Evolutionary conservation across 2,113 vertebrate species (phyloP), one percentile per base, ranked within the genome.

Genomic region (Oriolus oriolus): DNA sequence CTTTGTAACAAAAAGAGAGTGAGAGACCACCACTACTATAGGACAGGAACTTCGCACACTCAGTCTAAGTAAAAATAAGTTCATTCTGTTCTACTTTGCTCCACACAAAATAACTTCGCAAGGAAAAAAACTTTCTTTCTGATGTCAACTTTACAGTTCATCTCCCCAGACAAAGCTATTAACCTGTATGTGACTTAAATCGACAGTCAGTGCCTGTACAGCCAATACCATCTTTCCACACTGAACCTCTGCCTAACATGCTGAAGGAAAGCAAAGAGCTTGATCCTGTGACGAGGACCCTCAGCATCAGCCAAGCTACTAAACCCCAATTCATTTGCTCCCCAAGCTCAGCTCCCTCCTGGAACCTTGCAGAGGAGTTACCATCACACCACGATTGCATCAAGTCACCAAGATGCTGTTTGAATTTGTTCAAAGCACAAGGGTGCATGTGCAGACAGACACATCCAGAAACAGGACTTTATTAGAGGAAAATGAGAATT

Each of bases 181-280:
- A 45, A 83, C 16, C 39, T 61, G 11, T 3, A 39, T 1, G 21
- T 14, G 54, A 15, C 33, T 61, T 52, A 69, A n/a, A 77, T 27
- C 5, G 4, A 27, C 27, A 37, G 17, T 13, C 2, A 0, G 42
- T 31, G 23, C 17, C 20, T 0, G 0, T 26, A n/a, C 7, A 89
- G 49, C 20, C 65, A 52, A 49, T 33, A 39, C 41, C n/a, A 44
- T 26, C 57, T 31, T 71, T 64, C 42, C 42, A 81, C 23, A 18
- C 57, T 3, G 11, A 87, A 56, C 37, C 27, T 65, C 53, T 41
- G 18, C 27, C 22, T 49, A 13, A 44, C 4, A 11, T 8, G 35
- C 23, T 31, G 15, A 45, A 61, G 28, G 23, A 69, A 76, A 87
- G 37, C 16, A 66, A 60, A 81, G 45, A 75, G n/a, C 39, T 30